Percentiles rank a stretch among this genome's conserved stretches.
Conservation (phyloP, 1,140 invertebrate genomes). For the Panulirus ornatus region DNA sequence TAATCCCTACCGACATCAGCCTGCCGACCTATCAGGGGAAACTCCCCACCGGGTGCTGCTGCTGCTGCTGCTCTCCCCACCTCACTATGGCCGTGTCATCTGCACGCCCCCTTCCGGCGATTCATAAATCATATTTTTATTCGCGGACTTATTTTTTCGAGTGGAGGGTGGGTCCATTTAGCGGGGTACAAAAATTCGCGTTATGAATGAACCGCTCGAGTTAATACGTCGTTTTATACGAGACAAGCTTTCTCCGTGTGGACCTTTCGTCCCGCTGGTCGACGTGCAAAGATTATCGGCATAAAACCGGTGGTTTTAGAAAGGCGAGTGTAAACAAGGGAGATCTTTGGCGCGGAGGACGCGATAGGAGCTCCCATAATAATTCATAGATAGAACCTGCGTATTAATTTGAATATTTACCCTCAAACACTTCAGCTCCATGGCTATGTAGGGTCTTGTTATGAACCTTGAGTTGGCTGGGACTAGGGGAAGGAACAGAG, state of each 20-base stretch:
- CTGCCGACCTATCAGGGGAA: slow-evolving; percentile 16
- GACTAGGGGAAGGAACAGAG: not conserved
- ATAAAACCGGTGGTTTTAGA: not conserved
- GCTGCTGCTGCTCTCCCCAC: not conserved
- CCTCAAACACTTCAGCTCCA: slow-evolving; percentile 62
- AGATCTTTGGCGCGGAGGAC: not conserved
- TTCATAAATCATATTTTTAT: slow-evolving; percentile 72
- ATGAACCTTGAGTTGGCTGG: slow-evolving; percentile 26
- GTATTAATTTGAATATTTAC: slow-evolving; percentile 71
- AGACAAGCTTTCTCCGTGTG: too few relatives aligned
- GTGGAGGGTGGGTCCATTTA: slow-evolving; percentile 21
- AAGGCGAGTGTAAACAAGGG: not conserved
- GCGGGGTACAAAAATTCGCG: slow-evolving; percentile 52
- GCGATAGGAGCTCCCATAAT: slow-evolving; percentile 27
- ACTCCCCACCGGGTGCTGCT: slow-evolving; percentile 9
- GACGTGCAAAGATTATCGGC: not conserved
- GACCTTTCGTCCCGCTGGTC: too few relatives aligned
- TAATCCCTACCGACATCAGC: not conserved
- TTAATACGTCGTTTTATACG: not conserved
- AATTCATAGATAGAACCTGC: slow-evolving; percentile 58
- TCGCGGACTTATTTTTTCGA: slow-evolving; percentile 31
- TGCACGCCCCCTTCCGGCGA: slow-evolving; percentile 56
- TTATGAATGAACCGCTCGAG: not conserved
- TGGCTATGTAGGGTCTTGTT: slow-evolving; percentile 48
- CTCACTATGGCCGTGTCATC: slow-evolving; percentile 45